Evolutionary conservation across 2,888 invertebrate genomes (phyloP), one percentile per base, ranked within the genome.

Genomic region (Lottia gigantea): DNA sequence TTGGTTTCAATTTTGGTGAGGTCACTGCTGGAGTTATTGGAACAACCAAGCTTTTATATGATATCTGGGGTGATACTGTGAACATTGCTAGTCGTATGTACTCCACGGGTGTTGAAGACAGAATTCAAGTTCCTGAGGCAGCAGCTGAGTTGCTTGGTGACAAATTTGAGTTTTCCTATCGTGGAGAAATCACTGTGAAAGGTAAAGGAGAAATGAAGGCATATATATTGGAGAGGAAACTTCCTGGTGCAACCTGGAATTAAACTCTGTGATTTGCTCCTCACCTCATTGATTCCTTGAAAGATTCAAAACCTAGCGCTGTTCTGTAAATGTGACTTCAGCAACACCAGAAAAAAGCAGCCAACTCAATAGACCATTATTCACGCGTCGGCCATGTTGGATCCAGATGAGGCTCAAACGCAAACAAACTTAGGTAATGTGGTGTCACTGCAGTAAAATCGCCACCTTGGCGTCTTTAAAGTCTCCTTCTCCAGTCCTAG

Each of bases 31-130:
- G 97, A 1, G 91, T 98, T 2, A 97, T 98, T 68, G 98, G 98
- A 0, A 97, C 97, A 11, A 95, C 95, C 1, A 98, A 98, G 86
- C 90, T 98, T 73, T 95, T 96, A 88, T 98, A 97, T 83, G 98
- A 98, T 88, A 98, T 98, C 82, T 98, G 98, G 98, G 98, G 98
- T 0, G 98, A 98, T 88, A 96, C 98, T 0, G 98, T 98, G 0
- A 98, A 98, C 88, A 96, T 98, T 71, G 96, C 98, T 0, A 95
- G 95, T 11, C 91, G 98, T 68, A 98, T 98, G 98, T 98, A 98
- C 88, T 95, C 96, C 0, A 98, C 97, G 0, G 98, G 98, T 0
- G 93, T 97, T 14, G 91, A 93, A 4, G 94, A 95, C 72, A 91
- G 93, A 66, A 94, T 97, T 78, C 90, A 90, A 81, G 90, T 90